Percentiles rank a stretch among this genome's conserved stretches.
Evolutionary conservation across 2,113 vertebrate genomes (phyloP).

Genomic region (Neolamprologus toae): DNA sequence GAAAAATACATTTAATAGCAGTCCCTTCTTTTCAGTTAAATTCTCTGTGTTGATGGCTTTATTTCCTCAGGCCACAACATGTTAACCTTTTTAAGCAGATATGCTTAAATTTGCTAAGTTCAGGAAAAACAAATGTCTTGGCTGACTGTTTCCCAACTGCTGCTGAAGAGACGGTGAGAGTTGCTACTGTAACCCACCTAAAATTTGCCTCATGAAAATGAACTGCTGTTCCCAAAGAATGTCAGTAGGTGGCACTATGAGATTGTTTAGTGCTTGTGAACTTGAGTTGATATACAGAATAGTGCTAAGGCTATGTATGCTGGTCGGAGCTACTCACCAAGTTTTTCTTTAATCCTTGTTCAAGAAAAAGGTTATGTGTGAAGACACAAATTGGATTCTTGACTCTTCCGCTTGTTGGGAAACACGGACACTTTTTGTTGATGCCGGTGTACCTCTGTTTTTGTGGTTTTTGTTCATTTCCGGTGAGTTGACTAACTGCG

Average conservation of each 20-base stretch:
- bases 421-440: background rate
- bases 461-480: background rate
- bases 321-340: background rate
- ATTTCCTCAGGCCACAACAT: background rate
- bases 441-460: background rate
- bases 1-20: background rate
- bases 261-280: background rate
- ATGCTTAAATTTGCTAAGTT: background rate
- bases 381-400: background rate
- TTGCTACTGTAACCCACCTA: background rate
- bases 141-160: background rate
- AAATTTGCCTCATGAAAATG: background rate
- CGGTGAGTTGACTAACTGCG: background rate
- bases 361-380: background rate
- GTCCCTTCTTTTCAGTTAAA: background rate
- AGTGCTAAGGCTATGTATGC: accelerated
- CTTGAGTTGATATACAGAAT: background rate
- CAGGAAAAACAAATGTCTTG: background rate
- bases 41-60: background rate
- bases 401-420: background rate
- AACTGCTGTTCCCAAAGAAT: background rate
- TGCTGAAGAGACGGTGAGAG: background rate
- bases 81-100: background rate
- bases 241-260: background rate
- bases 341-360: background rate